phyloP scores from a whole-genome alignment of 2,113 vertebrate species.

The Picathartes gymnocephalus region DNA sequence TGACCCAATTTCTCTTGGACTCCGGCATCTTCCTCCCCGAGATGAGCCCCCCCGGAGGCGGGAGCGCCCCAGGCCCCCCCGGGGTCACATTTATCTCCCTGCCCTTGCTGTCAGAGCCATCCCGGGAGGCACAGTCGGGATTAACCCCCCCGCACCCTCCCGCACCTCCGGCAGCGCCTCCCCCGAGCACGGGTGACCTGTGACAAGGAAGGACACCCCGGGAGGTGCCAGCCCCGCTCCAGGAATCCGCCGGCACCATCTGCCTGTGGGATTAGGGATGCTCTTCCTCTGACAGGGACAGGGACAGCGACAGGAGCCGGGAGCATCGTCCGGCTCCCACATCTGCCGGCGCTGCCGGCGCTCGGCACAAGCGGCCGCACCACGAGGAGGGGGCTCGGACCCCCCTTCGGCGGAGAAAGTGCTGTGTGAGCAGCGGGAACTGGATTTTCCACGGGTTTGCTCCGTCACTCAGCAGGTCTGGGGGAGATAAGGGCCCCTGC shows the following conservation, averaged over 20 bases:
- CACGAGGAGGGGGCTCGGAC: background rate
- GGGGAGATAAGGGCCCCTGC: conserved; percentile 12
- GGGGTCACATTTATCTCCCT: background rate
- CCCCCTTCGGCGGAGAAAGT: background rate
- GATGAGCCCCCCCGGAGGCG: background rate
- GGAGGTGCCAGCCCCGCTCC: background rate
- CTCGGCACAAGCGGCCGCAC: background rate
- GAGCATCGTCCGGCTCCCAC: background rate
- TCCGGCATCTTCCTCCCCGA: background rate
- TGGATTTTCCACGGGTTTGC: background rate
- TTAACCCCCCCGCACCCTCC: background rate
- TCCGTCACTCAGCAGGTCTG: conserved; percentile 13
- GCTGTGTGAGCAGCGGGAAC: background rate
- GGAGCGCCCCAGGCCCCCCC: accelerated
- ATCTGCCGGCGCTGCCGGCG: background rate
- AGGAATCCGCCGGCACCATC: background rate
- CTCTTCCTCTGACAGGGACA: background rate
- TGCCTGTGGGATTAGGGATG: background rate
- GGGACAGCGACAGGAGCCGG: background rate
- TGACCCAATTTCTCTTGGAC: conserved; percentile 58
- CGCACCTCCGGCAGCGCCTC: accelerated
- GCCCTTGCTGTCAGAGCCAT: background rate
- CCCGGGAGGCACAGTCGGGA: background rate
- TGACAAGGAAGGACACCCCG: background rate
- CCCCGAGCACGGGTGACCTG: background rate